A percentile compares a stretch with the other conserved stretches of the same genome.
Evolutionary conservation across 2,797 vertebrate genomes (phyloP).

Genomic region (Squalus acanthias): DNA sequence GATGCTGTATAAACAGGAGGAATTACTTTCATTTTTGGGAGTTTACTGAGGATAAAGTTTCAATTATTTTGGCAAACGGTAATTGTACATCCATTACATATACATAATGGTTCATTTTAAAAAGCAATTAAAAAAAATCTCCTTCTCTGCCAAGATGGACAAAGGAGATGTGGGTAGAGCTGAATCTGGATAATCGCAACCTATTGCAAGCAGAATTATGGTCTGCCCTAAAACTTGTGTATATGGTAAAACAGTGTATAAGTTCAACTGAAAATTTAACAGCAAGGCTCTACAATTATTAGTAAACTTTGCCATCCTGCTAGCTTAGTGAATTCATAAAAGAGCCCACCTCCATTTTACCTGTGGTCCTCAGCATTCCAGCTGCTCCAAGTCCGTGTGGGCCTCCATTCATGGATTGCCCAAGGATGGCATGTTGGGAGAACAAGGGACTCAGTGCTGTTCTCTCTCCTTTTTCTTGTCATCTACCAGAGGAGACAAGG

Average conservation of each 20-base stretch:
- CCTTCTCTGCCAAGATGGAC: not conserved
- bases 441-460: not conserved
- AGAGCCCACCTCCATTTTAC: not conserved
- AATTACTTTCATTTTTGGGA: conserved; percentile 26
- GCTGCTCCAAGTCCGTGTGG: not conserved
- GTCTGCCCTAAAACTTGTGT: not conserved
- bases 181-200: not conserved
- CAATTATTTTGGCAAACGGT: conserved; percentile 18
- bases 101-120: not conserved
- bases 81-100: not conserved
- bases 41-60: conserved; percentile 28
- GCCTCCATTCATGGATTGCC: not conserved
- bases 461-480: not conserved
- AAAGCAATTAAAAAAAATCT: conserved; percentile 3
- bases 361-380: not conserved
- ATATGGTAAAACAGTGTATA: not conserved
- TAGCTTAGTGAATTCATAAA: not conserved
- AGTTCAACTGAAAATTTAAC: not conserved
- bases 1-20: conserved; percentile 15
- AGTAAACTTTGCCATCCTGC: not conserved
- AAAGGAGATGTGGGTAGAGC: not conserved
- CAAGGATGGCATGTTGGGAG: not conserved
- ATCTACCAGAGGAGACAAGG: not conserved
- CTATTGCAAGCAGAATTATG: conserved; percentile 15
- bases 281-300: not conserved